Conservation (phyloP, 1,140 invertebrate species). For the Ceratosolen solmsi region DNA sequence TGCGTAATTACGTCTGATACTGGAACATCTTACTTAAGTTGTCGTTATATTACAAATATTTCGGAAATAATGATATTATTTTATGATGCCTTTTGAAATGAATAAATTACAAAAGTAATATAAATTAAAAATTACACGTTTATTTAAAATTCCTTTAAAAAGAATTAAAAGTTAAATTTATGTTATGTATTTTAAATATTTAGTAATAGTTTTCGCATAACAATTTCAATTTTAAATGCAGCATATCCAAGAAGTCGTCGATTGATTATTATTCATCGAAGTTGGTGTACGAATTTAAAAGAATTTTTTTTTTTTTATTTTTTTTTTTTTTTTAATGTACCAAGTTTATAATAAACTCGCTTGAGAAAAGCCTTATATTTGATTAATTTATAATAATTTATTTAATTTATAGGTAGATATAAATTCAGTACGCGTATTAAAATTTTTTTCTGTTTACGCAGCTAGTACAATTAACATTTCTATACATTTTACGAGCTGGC, state of each 20-base stretch:
- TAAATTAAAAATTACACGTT: background rate
- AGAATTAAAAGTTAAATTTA: too few relatives aligned
- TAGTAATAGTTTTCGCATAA: background rate
- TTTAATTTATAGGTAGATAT: background rate
- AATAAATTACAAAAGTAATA: background rate
- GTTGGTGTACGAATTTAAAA: background rate
- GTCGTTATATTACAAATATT: too few relatives aligned
- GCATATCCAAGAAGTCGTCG: background rate
- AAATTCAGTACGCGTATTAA: background rate
- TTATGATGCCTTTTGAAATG: background rate
- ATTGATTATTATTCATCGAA: background rate
- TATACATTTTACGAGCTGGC: background rate
- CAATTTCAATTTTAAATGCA: background rate
- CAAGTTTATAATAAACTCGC: background rate
- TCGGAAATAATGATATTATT: too few relatives aligned
- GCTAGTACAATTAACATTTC: background rate
- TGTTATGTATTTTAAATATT: too few relatives aligned
- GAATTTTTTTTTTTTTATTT: too few relatives aligned
- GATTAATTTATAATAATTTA: background rate
- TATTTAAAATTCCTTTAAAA: background rate
- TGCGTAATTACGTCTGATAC: too few relatives aligned
- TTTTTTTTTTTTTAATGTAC: too few relatives aligned
- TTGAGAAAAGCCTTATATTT: background rate
- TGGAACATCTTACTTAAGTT: too few relatives aligned
- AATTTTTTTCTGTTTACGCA: background rate